A percentile compares a stretch with the other conserved stretches of the same genome.
Conservation (phyloP, 53 echinoderm and acorn worm genomes). For the Apostichopus leukothele region DNA sequence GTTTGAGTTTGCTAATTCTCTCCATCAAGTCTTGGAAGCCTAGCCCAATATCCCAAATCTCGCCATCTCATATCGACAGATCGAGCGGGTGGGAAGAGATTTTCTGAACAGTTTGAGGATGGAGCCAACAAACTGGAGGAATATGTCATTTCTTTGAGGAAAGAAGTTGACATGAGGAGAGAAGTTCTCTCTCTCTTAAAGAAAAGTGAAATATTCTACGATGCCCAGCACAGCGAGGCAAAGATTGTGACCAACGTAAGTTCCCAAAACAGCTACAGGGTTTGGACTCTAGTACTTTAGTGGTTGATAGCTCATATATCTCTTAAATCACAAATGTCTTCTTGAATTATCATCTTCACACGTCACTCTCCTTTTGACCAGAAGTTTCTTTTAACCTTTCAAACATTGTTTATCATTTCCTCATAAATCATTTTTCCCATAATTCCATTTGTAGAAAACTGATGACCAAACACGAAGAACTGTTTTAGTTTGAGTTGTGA, state of each 20-base stretch:
- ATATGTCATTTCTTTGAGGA: conserved; percentile 74
- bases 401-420: no score
- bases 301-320: no score
- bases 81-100: conserved; percentile 91
- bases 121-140: conserved; percentile 90
- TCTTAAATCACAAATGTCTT: no score
- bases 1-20: not conserved
- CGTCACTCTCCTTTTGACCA: not conserved
- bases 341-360: not conserved
- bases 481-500: not conserved
- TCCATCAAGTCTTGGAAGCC: not conserved
- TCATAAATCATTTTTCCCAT: no score
- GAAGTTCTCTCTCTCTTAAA: conserved; percentile 79
- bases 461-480: not conserved
- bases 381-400: not conserved
- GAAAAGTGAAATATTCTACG: conserved; percentile 96
- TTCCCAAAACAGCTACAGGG: not conserved
- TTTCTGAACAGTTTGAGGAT: conserved; percentile 99
- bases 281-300: no score
- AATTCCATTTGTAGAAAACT: no score
- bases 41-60: no score
- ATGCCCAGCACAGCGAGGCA: conserved; percentile 94
- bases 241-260: conserved; percentile 98
- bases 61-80: conserved; percentile 48
- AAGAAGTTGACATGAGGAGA: conserved; percentile 80